Evolutionary conservation across 2,797 vertebrate genomes (phyloP).

Genomic region (Ceryle rudis): DNA sequence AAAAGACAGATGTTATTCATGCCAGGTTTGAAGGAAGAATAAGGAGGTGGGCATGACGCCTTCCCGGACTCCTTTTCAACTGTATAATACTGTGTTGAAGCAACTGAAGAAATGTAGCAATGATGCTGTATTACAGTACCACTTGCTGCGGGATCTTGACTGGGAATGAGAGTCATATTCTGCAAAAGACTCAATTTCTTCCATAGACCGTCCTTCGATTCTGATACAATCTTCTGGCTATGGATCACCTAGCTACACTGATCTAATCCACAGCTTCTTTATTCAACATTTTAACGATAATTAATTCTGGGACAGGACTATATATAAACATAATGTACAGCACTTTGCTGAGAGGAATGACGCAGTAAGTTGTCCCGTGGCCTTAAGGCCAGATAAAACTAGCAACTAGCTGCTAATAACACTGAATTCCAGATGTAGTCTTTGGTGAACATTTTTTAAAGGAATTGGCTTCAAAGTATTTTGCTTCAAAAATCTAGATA

Average conservation of each 20-base stretch:
- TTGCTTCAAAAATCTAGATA: not conserved
- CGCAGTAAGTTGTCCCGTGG: not conserved
- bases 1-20: not conserved
- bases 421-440: not conserved
- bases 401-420: not conserved
- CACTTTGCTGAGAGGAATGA: not conserved
- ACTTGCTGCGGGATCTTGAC: not conserved
- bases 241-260: not conserved
- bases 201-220: not conserved
- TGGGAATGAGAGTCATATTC: not conserved
- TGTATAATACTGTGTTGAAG: not conserved
- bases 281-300: not conserved
- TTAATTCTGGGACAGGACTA: not conserved
- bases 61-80: not conserved
- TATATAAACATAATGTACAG: not conserved
- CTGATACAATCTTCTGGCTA: not conserved
- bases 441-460: not conserved
- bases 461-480: not conserved
- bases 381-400: not conserved
- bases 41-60: accelerated
- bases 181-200: not conserved
- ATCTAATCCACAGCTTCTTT: not conserved
- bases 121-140: not conserved
- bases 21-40: not conserved
- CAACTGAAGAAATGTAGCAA: not conserved